Evolutionary conservation across 2,888 invertebrate genomes (phyloP), one percentile per base, ranked within the genome.

Genomic region (Lacanobia wlatinum): DNA sequence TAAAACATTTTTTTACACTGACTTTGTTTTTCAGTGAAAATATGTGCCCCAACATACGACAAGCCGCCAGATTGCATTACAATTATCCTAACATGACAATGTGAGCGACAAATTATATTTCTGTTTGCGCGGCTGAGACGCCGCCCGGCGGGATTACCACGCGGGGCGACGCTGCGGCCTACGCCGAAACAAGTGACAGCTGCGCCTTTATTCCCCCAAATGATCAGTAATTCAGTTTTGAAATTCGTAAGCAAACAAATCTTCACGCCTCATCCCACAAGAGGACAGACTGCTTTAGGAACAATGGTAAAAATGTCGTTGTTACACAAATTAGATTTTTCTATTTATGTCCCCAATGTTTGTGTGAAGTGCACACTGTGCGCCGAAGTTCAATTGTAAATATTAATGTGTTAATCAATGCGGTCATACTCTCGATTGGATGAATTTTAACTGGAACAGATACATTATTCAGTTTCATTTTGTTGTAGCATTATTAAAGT

Each of bases 21-120:
- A 4, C 6, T 7, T 9, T 9, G 7, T 23, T 38, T 6, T 12
- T 3, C 34, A 43, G 40, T 48, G 6, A 62, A 9, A 59, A 14
- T 52, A 21, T 14, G 21, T n/a, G 14, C 18, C n/a, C 14, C 14
- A 2, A 34, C 48, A 63, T 64, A 67, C 50, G 55, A 70, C 53
- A 72, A 59, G 14, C 58, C 62, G 58, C 55, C 78, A 74, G 76
- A 72, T 84, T 74, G 77, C 70, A 82, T 88, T 87, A 87, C 87
- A 87, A 88, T 90, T 87, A 91, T 86, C 86, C 84, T 76, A 70
- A 84, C 83, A 80, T 83, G 84, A 87, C 87, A 90, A 87, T 87
- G 88, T 87, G 85, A 84, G 88, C 87, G 88, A 89, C 91, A 91
- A 91, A 91, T 91, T 88, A 90, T 90, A 90, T 91, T 87, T 87